A percentile compares a stretch with the other conserved stretches of the same genome.
These are phyloP conservation scores for Neotoma lepida DNA, from an alignment of 2,113 vertebrate genomes.

Conservation along the genomic window DNA sequence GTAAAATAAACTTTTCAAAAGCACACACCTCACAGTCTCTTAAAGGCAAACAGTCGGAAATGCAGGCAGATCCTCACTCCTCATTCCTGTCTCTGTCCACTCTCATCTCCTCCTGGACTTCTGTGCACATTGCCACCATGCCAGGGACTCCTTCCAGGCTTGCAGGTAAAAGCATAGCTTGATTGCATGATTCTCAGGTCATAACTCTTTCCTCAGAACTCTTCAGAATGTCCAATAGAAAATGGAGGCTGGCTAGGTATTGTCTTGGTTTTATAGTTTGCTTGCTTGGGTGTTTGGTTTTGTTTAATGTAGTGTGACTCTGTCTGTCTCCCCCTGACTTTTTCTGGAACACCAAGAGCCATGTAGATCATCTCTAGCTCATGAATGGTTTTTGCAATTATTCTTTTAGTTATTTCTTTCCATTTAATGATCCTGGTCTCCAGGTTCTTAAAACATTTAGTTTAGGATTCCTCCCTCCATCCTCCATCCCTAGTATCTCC, in stretches of 20 bases:
- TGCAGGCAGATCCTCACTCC: not conserved
- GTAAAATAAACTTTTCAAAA: not conserved
- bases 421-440: not conserved
- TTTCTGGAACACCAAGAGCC: not conserved
- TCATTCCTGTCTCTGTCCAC: not conserved
- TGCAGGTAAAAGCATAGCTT: not conserved
- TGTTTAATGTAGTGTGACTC: not conserved
- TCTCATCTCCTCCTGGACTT: rapidly evolving
- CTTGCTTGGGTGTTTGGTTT: not conserved
- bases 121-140: not conserved
- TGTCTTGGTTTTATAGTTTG: not conserved
- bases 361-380: not conserved
- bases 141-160: not conserved
- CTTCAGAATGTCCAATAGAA: not conserved
- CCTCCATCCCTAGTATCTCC: not conserved
- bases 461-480: not conserved
- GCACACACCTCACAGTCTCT: not conserved
- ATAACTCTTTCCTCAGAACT: not conserved
- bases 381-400: not conserved
- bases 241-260: not conserved
- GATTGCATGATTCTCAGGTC: not conserved
- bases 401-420: conserved; percentile 36
- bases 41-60: not conserved
- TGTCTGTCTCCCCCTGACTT: not conserved
- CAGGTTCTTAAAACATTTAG: not conserved